Evolutionary conservation across 2,888 invertebrate genomes (phyloP), one percentile per base, ranked within the genome.

Genomic region (Eristalis intricaria): DNA sequence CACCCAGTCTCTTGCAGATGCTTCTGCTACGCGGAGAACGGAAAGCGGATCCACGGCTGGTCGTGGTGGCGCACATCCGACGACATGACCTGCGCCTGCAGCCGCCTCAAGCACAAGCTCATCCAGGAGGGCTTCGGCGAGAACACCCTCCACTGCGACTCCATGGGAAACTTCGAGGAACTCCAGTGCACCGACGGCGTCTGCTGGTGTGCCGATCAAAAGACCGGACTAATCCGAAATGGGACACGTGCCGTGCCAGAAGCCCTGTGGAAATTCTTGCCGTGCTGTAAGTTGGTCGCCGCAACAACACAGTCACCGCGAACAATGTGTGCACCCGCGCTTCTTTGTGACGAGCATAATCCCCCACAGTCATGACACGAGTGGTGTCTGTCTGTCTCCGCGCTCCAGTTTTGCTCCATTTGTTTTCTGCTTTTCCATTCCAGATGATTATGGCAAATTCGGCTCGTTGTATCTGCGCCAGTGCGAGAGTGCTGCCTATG

Each of bases 121-220:
- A 78, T 78, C n/a, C 93, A 92, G 58, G 50, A 74, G 0, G 92
- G 90, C 22, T 92, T 94, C 38, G 91, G 90, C 4, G 93, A 94
- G 64, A 94, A 95, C 4, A 94, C 95, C 4, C 92, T 96, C 22
- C 96, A 96, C 90, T 96, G 96, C 90, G 94, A 95, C 66, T 89
- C 93, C 56, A 93, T 94, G 89, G 96, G 96, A 23, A 95, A 96
- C 92, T 96, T 94, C 91, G 96, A 96, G 90, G 92, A 93, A 26
- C 91, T 96, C 35, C 96, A 96, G 90, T 96, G 96, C 90, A 95
- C 95, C 91, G 93, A 94, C 76, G 95, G 95, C 1, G 90, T 95
- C 88, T 96, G 96, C 90, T 96, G 96, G 96, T 96, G 96, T 91
- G 95, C 94, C 1, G 94, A 95, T 43, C 93, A 94, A 0, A 93